Conservation (phyloP, 1,140 invertebrate species). For the Lanistes nyassanus region DNA sequence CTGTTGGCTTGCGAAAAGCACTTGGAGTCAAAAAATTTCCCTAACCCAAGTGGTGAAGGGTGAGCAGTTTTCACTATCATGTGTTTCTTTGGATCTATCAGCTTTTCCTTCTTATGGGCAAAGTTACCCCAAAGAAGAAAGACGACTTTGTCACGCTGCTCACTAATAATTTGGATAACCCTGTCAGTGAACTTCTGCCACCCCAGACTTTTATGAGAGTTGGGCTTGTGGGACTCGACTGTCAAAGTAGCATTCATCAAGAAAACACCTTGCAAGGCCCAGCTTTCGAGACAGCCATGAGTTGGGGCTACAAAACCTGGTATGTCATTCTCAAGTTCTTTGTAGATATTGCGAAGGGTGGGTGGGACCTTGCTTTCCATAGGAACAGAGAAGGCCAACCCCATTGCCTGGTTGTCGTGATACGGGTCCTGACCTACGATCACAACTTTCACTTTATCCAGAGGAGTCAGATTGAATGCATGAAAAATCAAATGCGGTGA, state of each 20-base stretch:
- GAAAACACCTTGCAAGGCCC: constrained; percentile 76
- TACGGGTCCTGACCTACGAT: constrained; percentile 76
- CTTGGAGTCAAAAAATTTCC: constrained; percentile 73
- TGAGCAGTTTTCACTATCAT: constrained; percentile 72
- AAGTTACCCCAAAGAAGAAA: constrained; percentile 77
- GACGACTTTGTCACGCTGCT: constrained; percentile 68
- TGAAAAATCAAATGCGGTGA: constrained; percentile 51
- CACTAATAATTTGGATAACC: constrained; percentile 70
- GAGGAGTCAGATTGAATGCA: constrained; percentile 49
- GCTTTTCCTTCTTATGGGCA: constrained; percentile 74
- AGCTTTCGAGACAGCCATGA: constrained; percentile 73
- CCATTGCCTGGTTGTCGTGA: constrained; percentile 73
- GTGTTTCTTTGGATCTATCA: constrained; percentile 72
- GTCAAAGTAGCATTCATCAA: constrained; percentile 76
- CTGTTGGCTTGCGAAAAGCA: constrained; percentile 75
- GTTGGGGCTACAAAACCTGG: constrained; percentile 69
- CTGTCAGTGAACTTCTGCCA: constrained; percentile 75
- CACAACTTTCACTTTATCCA: constrained; percentile 68
- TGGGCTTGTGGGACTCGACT: constrained; percentile 71
- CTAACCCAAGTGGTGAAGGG: constrained; percentile 75
- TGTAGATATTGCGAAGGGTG: constrained; percentile 76
- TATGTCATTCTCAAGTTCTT: constrained; percentile 73
- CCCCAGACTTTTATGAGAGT: constrained; percentile 75
- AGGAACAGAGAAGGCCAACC: constrained; percentile 75
- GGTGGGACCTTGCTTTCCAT: constrained; percentile 71